Evolutionary conservation across 2,888 invertebrate species (phyloP).

Genomic region (Ochropleura plecta): DNA sequence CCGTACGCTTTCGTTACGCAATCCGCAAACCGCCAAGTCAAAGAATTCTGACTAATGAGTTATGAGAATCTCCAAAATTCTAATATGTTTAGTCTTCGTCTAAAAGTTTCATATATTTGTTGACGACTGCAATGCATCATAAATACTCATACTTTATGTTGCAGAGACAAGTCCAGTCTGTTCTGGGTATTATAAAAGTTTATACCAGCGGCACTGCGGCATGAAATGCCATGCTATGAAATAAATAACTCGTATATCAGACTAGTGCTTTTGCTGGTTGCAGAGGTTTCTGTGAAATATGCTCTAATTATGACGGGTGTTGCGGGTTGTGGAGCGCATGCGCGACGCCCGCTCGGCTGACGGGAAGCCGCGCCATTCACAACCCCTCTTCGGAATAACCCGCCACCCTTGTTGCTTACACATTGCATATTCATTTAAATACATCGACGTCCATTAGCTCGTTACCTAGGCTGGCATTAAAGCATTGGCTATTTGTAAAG

Average conservation of each 20-base stretch:
- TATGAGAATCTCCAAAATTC: slow-evolving; percentile 38
- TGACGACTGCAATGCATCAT: slow-evolving; percentile 50
- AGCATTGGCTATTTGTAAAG: slow-evolving; percentile 31
- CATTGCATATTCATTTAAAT: slow-evolving; percentile 76
- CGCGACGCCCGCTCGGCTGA: slow-evolving; percentile 58
- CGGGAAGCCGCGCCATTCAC: slow-evolving; percentile 72
- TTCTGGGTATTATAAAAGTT: slow-evolving; percentile 53
- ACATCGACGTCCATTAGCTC: slow-evolving; percentile 69
- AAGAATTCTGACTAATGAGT: slow-evolving; percentile 50
- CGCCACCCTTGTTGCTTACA: slow-evolving; percentile 67
- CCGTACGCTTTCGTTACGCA: slow-evolving; percentile 69
- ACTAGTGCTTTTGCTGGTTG: slow-evolving; percentile 63
- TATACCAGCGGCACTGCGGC: slow-evolving; percentile 68
- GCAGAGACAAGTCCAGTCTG: slow-evolving; percentile 33
- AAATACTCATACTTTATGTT: slow-evolving; percentile 49
- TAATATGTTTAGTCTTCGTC: slow-evolving; percentile 32
- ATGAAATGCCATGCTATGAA: slow-evolving; percentile 69
- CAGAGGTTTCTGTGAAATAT: slow-evolving; percentile 74
- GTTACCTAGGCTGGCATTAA: slow-evolving; percentile 57
- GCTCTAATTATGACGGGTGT: slow-evolving; percentile 75
- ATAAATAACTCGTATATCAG: slow-evolving; percentile 68
- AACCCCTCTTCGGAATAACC: slow-evolving; percentile 68
- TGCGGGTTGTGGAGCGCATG: slow-evolving; percentile 69
- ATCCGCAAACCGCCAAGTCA: slow-evolving; percentile 43
- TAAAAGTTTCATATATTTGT: slow-evolving; percentile 25